Conservation (phyloP, 1,140 invertebrate species). For the Tetraneura akinire region DNA sequence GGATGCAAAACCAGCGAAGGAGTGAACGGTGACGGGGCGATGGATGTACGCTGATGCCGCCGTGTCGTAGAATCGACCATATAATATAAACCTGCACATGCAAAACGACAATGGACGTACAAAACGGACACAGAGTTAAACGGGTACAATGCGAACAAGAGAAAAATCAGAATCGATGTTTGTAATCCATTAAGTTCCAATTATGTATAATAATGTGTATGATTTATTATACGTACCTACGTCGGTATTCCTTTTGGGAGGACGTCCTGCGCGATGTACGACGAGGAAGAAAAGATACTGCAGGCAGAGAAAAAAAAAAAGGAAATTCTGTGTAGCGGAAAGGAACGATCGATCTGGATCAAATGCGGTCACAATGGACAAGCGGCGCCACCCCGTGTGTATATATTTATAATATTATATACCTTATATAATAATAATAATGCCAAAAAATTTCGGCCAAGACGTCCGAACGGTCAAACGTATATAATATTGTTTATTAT, state of each 20-base stretch:
- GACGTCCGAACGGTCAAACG: neutral
- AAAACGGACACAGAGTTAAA: constrained; percentile 13
- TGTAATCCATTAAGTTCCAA: constrained; percentile 51
- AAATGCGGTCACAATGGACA: constrained; percentile 15
- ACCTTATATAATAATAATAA: neutral
- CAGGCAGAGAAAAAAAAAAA: constrained; percentile 5
- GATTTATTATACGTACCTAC: neutral
- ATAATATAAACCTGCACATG: too few species aligned
- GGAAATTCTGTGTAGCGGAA: constrained; percentile 43
- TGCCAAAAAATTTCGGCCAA: neutral
- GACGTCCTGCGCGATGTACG: neutral
- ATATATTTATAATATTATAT: neutral
- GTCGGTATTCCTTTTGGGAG: neutral
- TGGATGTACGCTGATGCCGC: too few species aligned
- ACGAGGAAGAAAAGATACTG: too few species aligned
- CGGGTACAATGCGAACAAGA: constrained; percentile 28
- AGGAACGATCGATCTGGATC: constrained; percentile 50
- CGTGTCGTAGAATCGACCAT: too few species aligned
- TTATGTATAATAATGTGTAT: constrained; percentile 1
- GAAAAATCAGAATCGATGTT: constrained; percentile 40
- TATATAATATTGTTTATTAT: neutral
- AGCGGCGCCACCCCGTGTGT: constrained; percentile 28
- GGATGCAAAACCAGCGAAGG: too few species aligned
- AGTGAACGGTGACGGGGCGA: too few species aligned
- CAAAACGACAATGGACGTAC: constrained; percentile 24